phyloP scores from a whole-genome alignment of 2,888 invertebrate genomes.

The Chaetogeoica ovagalla region DNA sequence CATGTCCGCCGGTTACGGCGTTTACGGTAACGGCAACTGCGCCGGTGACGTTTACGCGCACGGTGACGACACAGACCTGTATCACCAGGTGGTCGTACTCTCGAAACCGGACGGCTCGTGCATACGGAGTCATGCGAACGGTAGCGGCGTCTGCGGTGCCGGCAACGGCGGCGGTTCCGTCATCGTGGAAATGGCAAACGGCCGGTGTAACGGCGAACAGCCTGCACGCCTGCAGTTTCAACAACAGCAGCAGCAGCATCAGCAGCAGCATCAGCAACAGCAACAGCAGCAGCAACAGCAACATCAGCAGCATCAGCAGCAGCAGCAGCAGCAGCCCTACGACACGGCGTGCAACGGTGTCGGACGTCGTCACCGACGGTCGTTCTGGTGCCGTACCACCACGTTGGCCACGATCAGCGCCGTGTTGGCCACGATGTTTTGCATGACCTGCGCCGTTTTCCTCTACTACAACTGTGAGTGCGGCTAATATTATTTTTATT shows the following conservation, averaged over 20 bases:
- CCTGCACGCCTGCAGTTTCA: too few relatives aligned
- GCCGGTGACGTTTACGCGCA: slow-evolving; percentile 39
- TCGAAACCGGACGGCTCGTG: slow-evolving; percentile 48
- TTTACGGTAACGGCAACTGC: slow-evolving; percentile 37
- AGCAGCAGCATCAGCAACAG: not conserved
- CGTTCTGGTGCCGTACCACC: slow-evolving; percentile 43
- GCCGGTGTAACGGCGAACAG: slow-evolving; percentile 24
- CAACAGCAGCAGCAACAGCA: not conserved
- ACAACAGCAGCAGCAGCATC: not conserved
- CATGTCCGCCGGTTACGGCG: slow-evolving; percentile 27
- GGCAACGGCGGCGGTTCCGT: not conserved
- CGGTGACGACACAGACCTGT: slow-evolving; percentile 39
- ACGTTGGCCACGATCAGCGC: slow-evolving; percentile 47
- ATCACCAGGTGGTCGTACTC: slow-evolving; percentile 45
- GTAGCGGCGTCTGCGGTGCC: not conserved
- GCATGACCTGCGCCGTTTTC: slow-evolving; percentile 32
- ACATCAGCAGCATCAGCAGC: not conserved
- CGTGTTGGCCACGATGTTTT: slow-evolving; percentile 36
- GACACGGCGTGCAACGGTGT: not conserved
- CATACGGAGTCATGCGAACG: slow-evolving; percentile 38
- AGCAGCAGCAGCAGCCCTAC: not conserved
- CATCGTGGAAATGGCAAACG: slow-evolving; percentile 19
- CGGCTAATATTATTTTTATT: too few relatives aligned
- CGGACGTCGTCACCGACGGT: slow-evolving; percentile 17
- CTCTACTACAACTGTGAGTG: slow-evolving; percentile 48